Percentiles rank a stretch among this genome's conserved stretches.
phyloP scores from a whole-genome alignment of 2,888 invertebrate species.

The Chaetoderma sp. region DNA sequence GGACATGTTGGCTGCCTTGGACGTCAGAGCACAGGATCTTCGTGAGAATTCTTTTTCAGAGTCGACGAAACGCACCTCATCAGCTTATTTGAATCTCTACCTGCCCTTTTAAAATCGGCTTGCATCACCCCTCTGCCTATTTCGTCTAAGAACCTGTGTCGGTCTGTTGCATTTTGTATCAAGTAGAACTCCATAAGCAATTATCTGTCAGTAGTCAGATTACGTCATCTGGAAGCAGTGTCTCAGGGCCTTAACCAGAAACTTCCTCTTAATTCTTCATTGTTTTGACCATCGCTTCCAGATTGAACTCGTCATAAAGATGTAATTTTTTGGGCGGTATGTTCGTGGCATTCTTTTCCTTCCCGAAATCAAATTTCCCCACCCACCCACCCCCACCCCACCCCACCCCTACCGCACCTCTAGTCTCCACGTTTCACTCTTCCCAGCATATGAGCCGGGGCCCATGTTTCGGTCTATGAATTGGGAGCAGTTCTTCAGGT shows the following conservation, averaged over 20 bases:
- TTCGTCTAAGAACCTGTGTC: not conserved
- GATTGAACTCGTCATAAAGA: not conserved
- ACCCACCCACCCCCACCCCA: too few species aligned
- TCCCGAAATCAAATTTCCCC: too few species aligned
- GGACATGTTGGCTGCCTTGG: not conserved
- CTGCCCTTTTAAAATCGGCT: slow-evolving; percentile 5
- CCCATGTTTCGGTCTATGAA: too few species aligned
- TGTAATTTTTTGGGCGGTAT: too few species aligned
- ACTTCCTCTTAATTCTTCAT: not conserved
- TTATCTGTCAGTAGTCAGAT: slow-evolving; percentile 4
- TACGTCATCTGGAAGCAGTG: slow-evolving; percentile 3
- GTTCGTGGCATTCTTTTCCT: slow-evolving; percentile 6
- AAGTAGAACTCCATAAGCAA: not conserved
- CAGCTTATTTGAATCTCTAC: slow-evolving; percentile 3
- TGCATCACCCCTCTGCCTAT: slow-evolving; percentile 3
- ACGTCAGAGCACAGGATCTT: slow-evolving; percentile 1
- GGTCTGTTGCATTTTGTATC: slow-evolving; percentile 18
- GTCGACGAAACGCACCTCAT: slow-evolving; percentile 16
- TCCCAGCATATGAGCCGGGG: too few species aligned
- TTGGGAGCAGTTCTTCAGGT: too few species aligned
- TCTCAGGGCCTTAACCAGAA: slow-evolving; percentile 1
- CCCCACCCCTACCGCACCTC: too few species aligned
- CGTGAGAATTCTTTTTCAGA: slow-evolving; percentile 5
- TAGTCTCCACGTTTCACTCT: too few species aligned
- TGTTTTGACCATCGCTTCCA: not conserved